A percentile compares a stretch with the other conserved stretches of the same genome.
Evolutionary conservation across 92 coral and sea anemone species (phyloP).

Genomic region (Ricordea florida): DNA sequence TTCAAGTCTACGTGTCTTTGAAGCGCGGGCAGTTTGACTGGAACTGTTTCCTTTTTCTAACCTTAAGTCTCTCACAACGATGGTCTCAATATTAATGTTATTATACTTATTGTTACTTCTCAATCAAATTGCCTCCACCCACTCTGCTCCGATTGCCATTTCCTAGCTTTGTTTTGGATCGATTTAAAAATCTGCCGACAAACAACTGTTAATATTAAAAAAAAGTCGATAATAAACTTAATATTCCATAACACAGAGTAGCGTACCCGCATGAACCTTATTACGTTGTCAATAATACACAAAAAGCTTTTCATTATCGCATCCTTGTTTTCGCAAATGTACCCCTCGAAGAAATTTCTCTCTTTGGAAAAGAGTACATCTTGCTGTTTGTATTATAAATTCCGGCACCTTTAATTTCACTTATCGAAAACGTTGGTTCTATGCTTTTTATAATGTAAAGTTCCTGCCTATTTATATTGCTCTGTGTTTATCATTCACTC

Average conservation of each 20-base stretch:
- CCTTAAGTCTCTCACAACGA: slow-evolving; percentile 1
- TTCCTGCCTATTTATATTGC: slow-evolving; percentile 15
- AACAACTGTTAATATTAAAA: slow-evolving; percentile 27
- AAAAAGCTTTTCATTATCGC: slow-evolving; percentile 41
- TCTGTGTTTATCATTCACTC: slow-evolving; percentile 21
- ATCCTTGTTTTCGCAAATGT: slow-evolving; percentile 52
- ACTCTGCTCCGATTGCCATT: slow-evolving; percentile 30
- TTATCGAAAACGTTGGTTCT: slow-evolving; percentile 19
- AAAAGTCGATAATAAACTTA: slow-evolving; percentile 28
- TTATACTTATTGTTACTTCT: slow-evolving; percentile 37
- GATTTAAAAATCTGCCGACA: slow-evolving; percentile 27
- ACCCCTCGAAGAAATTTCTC: slow-evolving; percentile 29
- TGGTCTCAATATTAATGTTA: slow-evolving; percentile 8
- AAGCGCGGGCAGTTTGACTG: background rate
- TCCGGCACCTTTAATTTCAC: slow-evolving; percentile 45
- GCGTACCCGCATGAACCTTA: slow-evolving; percentile 9
- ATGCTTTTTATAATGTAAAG: slow-evolving; percentile 17
- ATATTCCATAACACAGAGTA: slow-evolving; percentile 23
- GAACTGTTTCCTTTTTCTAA: background rate
- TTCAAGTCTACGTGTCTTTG: no score
- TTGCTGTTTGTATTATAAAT: slow-evolving; percentile 23
- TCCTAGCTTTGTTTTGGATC: slow-evolving; percentile 43
- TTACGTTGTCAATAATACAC: slow-evolving; percentile 44
- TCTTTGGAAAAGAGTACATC: slow-evolving; percentile 26
- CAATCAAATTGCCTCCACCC: slow-evolving; percentile 15